Conservation (phyloP, 2,888 invertebrate genomes). For the Oscheius myriophilus region DNA sequence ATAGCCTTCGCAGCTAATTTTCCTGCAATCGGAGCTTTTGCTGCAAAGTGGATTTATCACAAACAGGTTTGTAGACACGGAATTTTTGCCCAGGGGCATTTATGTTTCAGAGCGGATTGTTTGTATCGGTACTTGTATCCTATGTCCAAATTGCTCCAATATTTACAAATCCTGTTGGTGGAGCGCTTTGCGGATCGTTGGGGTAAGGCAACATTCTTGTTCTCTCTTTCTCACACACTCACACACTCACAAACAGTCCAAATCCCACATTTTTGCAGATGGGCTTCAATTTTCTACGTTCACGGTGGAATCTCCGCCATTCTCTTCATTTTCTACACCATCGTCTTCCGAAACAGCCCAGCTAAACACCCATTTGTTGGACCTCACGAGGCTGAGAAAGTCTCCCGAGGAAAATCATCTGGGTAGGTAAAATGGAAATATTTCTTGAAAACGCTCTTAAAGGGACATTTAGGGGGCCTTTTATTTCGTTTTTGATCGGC, state of each 20-base stretch:
- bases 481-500: too few species aligned
- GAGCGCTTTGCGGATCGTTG: conserved; percentile 26
- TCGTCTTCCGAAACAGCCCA: conserved; percentile 59
- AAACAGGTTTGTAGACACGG: conserved; percentile 41
- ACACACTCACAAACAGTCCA: background rate
- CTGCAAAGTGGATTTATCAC: conserved; percentile 61
- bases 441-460: background rate
- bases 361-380: conserved; percentile 60
- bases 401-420: conserved; percentile 54
- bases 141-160: conserved; percentile 57
- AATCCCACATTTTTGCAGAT: conserved; percentile 31
- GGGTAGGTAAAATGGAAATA: too few species aligned
- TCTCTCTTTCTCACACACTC: background rate
- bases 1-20: conserved; percentile 64
- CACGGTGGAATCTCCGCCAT: conserved; percentile 49
- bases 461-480: too few species aligned
- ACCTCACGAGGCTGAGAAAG: conserved; percentile 55
- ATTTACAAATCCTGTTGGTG: conserved; percentile 49
- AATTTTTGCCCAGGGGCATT: background rate
- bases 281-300: conserved; percentile 61
- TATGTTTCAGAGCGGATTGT: conserved; percentile 51
- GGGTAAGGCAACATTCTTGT: background rate
- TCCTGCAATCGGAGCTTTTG: conserved; percentile 61
- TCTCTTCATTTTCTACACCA: conserved; percentile 47
- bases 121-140: conserved; percentile 59